Evolutionary conservation across 1,140 invertebrate species (phyloP).

Genomic region (Drosophila orosa): DNA sequence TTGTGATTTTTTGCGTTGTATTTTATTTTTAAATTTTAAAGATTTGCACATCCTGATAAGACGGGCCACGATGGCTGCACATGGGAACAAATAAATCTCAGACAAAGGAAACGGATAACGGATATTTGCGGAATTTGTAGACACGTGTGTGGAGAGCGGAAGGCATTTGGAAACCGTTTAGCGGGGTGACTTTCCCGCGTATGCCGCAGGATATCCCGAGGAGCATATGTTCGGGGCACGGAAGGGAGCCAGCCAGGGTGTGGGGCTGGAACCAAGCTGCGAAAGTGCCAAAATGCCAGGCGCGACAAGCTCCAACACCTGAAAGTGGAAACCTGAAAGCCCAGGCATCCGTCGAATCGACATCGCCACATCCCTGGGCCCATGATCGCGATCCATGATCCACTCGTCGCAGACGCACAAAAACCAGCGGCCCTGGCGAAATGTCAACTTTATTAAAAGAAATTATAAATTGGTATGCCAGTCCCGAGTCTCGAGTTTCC

Average conservation of each 20-base stretch:
- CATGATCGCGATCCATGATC: conserved; percentile 66
- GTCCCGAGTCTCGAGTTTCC: conserved; percentile 43
- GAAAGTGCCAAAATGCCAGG: conserved; percentile 79
- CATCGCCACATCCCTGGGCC: conserved; percentile 31
- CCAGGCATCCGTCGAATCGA: conserved; percentile 16
- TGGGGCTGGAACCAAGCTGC: conserved; percentile 3
- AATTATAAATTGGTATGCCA: conserved; percentile 83
- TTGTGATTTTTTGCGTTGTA: conserved; percentile 45
- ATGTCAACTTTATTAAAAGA: conserved; percentile 83
- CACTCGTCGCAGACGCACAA: conserved; percentile 65
- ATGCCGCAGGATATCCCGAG: conserved; percentile 32
- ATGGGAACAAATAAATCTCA: conserved; percentile 71
- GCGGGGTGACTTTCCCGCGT: conserved; percentile 64
- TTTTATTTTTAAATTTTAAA: conserved; percentile 73
- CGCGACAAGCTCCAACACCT: conserved; percentile 78
- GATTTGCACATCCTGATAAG: conserved; percentile 74
- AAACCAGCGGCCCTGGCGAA: conserved; percentile 55
- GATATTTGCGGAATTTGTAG: conserved; percentile 80
- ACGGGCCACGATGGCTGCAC: conserved; percentile 16
- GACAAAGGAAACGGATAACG: conserved; percentile 79
- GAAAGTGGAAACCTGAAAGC: conserved; percentile 18
- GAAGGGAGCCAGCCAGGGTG: background rate
- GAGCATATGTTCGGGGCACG: background rate
- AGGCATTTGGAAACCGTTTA: conserved; percentile 58
- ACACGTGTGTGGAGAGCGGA: conserved; percentile 73